Conservation (phyloP, 2,797 vertebrate genomes). For the Linurgus olivaceus region DNA sequence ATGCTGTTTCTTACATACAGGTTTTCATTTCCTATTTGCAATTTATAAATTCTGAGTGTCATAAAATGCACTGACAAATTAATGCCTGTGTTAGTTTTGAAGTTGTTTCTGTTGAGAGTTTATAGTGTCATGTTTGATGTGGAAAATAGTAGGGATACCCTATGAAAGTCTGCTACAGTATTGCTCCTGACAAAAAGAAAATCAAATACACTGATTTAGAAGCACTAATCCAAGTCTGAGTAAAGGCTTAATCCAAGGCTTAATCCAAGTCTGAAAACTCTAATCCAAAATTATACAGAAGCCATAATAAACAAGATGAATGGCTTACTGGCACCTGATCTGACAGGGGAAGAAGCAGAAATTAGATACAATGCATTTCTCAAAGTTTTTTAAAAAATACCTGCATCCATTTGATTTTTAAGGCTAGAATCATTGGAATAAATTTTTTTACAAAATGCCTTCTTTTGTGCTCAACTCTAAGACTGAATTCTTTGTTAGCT, state of each 20-base stretch:
- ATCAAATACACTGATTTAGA: conserved; percentile 6
- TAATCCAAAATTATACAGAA: conserved; percentile 1
- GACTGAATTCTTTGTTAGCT: not conserved
- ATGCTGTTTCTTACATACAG: not conserved
- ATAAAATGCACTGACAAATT: not conserved
- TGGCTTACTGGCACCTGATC: not conserved
- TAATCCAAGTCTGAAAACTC: conserved; percentile 6
- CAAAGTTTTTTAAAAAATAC: not conserved
- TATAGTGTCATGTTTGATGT: not conserved
- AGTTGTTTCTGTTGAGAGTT: not conserved
- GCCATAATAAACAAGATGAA: not conserved
- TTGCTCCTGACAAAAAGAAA: not conserved
- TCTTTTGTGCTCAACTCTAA: not conserved
- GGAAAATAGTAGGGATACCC: not conserved
- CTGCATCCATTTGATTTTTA: not conserved
- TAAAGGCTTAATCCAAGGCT: not conserved
- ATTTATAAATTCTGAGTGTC: not conserved
- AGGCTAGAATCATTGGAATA: not conserved
- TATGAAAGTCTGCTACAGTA: not conserved
- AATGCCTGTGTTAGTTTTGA: not conserved
- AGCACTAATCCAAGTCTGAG: not conserved
- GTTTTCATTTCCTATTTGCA: not conserved
- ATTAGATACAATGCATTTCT: not conserved
- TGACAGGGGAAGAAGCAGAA: not conserved
- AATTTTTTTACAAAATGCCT: not conserved